A percentile compares a stretch with the other conserved stretches of the same genome.
Conservation (phyloP, 30 jellyfish, hydroid and myxozoan genomes). For the Pseudorhiza aurosa region DNA sequence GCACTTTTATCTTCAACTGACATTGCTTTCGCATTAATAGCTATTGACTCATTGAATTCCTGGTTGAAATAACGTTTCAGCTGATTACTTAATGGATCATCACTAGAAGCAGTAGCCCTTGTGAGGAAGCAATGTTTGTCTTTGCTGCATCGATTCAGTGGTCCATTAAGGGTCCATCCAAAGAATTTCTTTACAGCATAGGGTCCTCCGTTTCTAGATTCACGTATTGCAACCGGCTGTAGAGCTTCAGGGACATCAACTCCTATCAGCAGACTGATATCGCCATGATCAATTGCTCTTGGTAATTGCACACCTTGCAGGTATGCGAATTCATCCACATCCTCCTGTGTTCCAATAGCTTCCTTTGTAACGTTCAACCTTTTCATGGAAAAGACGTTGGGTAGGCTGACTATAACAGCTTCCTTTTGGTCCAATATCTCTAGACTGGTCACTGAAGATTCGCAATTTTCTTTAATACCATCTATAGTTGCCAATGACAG, state of each 20-base stretch:
- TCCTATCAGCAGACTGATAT: conserved; percentile 51
- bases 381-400: conserved; percentile 37
- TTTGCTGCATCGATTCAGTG: conserved; percentile 41
- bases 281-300: conserved; percentile 6
- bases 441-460: conserved; percentile 30
- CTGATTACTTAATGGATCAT: too few species aligned
- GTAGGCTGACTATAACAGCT: conserved; percentile 26
- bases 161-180: conserved; percentile 69
- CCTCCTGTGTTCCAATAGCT: conserved; percentile 42
- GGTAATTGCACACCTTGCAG: conserved; percentile 43
- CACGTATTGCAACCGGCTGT: conserved; percentile 17
- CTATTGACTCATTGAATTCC: conserved; percentile 24
- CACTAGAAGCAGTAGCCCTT: too few species aligned
- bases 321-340: conserved; percentile 41
- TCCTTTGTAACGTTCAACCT: conserved; percentile 26
- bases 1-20: conserved; percentile 52
- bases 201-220: conserved; percentile 42
- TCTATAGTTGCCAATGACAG: conserved; percentile 45
- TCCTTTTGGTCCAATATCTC: conserved; percentile 46
- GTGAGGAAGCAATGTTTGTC: conserved; percentile 29
- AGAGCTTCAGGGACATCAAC: conserved; percentile 48
- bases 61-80: too few species aligned
- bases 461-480: conserved; percentile 34
- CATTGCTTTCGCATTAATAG: not conserved
- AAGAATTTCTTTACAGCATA: conserved; percentile 57